Base-by-base conservation (phyloP, 2,113 vertebrate species). In the Xenopus borealis region DNA sequence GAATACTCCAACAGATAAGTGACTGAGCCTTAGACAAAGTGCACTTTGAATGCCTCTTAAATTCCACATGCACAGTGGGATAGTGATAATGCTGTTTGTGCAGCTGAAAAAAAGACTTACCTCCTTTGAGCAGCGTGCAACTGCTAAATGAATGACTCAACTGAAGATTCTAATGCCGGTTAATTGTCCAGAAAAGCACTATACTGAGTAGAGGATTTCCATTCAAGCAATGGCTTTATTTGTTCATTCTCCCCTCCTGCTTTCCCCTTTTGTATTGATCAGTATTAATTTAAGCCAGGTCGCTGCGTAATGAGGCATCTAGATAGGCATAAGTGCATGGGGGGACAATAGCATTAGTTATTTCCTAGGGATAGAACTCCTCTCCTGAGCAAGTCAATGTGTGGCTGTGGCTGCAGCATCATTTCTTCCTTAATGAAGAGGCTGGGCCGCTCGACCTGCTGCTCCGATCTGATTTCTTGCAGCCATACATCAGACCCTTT, bases 341-440 rank as follows among this genome's bases (percentile, higher is more conserved):
- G 86, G n/a, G 89, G 86, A 82, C 82, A 80, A 80, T 82, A 81
- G 69, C 12, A 55, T 72, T 88, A 81, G 81, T 81, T 78, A 83
- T 88, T 90, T 90, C 83, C 86, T 85, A 83, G 86, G 80, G 84
- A 86, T 85, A 81, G 86, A 84, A 85, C 79, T 91, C 82, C 9
- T 88, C 91, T 86, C 84, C 95, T 93, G 92, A 96, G 88, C 89
- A 92, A 91, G 89, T 94, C 94, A 89, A 98, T 98, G 97, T 98
- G 96, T 87, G 95, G 95, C 90, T 98, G 96, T 94, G 93, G 94
- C 88, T 96, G 96, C 92, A 95, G 94, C 92, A 82, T 98, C 91
- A 92, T 98, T 94, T 98, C 94, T 85, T 96, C 94, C 85, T 90
- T 99, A 92, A 98, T 98, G 97, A 99, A 99, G 96, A 96, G 94